Percentiles rank a stretch among this genome's conserved stretches.
Evolutionary conservation across 2,113 vertebrate species (phyloP).

Genomic region (Panthera leo): DNA sequence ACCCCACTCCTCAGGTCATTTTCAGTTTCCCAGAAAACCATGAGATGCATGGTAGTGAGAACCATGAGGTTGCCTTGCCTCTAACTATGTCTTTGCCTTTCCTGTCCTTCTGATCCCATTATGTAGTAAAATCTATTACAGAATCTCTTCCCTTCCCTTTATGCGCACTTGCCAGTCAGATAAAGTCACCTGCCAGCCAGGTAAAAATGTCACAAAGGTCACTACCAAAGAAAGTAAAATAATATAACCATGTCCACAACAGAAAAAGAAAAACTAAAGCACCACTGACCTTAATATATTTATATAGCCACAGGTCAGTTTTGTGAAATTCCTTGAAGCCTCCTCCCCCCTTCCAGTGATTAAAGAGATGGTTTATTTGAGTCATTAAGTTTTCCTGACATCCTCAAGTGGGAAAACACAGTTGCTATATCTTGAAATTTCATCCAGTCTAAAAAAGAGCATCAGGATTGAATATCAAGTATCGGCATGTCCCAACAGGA

Average conservation of each 20-base stretch:
- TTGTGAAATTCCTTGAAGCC: slow-evolving; percentile 15
- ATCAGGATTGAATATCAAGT: neutral
- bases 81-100: neutral
- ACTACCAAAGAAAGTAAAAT: slow-evolving; percentile 38
- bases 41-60: neutral
- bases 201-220: slow-evolving; percentile 12
- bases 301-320: neutral
- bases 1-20: neutral
- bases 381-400: neutral
- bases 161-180: neutral
- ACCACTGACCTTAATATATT: slow-evolving; percentile 6
- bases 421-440: neutral
- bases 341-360: neutral
- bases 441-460: neutral
- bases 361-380: neutral
- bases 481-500: neutral
- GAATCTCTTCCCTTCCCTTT: neutral
- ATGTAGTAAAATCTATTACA: slow-evolving; percentile 9
- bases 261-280: slow-evolving; percentile 46
- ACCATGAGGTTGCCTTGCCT: neutral
- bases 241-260: neutral
- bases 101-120: neutral
- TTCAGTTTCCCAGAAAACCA: slow-evolving; percentile 50
- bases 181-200: too few species aligned
- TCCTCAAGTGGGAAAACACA: neutral